Base-by-base conservation (phyloP, 2,797 vertebrate species). In the Gymnodraco acuticeps region DNA sequence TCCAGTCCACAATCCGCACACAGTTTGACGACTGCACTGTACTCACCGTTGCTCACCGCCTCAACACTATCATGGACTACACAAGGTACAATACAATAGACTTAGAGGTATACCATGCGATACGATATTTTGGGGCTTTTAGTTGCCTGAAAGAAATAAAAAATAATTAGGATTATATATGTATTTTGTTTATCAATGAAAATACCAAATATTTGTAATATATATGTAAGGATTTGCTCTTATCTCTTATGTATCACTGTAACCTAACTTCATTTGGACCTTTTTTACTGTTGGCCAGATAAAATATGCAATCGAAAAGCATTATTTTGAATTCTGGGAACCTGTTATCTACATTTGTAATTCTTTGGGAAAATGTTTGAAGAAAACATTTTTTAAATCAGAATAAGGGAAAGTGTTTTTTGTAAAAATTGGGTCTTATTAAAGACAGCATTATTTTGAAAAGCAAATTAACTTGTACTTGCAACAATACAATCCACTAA, bases 11-110 rank as follows among this genome's bases (percentile, higher is more conserved):
- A 70, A 96, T 99, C 31, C 94, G 94, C 81, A 93, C 85, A 51
- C 96, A 97, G 89, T 97, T 99, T 92, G 93, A 95, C 12, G 95
- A 93, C 82, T 97, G 97, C 91, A 99, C 98, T 0, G 96, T 99
- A 31, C 83, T 99, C 54, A 97, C 97, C 2, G 96, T 99, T 0
- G 96, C 98, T 75, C 98, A 99, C 87, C 95, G 97, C 38, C 94
- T 99, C 3, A 96, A 93, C 85, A 96, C 96, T 0, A 86, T 99
- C 82, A 95, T 98, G 96, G 97, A 96, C 90, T 99, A 96, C 14
- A 93, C 96, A 81, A 97, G 97, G 98, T 98, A 89, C 2, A 51
- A 54, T 12, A 17, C 8, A 53, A 16, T 71, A 9, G 27, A 27
- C 27, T 27, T 27, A 27, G 27, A 27, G 27, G 27, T 27, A 27